Conservation (phyloP, 2,888 invertebrate species). For the Lymantria monacha region DNA sequence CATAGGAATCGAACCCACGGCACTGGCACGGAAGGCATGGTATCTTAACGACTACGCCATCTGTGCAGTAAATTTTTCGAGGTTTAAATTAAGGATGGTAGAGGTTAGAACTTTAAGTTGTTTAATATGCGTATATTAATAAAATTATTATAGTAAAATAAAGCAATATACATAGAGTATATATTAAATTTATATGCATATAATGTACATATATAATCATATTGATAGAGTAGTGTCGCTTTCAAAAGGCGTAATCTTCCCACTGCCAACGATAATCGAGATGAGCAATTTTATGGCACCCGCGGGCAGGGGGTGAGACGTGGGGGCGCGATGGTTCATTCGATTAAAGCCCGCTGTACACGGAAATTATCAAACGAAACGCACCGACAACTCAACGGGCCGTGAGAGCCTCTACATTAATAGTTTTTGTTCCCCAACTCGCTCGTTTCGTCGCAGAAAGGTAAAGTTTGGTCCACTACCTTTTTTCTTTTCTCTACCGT, state of each 20-base stretch:
- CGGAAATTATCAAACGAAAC: slow-evolving; percentile 80
- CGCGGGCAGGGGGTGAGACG: slow-evolving; percentile 34
- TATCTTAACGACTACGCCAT: too few species aligned
- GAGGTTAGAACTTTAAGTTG: too few species aligned
- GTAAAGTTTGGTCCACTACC: slow-evolving; percentile 45
- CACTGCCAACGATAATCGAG: slow-evolving; percentile 55
- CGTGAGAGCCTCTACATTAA: slow-evolving; percentile 73
- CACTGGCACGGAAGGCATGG: too few species aligned
- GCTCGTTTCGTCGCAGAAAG: slow-evolving; percentile 61
- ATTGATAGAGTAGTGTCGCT: slow-evolving; percentile 25
- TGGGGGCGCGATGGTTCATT: slow-evolving; percentile 56
- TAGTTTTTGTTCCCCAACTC: slow-evolving; percentile 75
- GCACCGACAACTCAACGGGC: slow-evolving; percentile 73
- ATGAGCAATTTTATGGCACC: slow-evolving; percentile 62
- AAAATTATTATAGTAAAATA: too few species aligned
- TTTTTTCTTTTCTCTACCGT: slow-evolving; percentile 46
- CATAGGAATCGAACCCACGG: too few species aligned
- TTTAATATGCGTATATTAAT: too few species aligned
- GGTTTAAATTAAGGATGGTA: too few species aligned
- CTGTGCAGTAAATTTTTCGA: too few species aligned
- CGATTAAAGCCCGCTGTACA: slow-evolving; percentile 78
- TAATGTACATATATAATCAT: not conserved
- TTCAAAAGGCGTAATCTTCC: slow-evolving; percentile 44
- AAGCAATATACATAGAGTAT: too few species aligned
- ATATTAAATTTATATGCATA: too few species aligned